Percentiles rank a stretch among this genome's conserved stretches.
These are phyloP conservation scores for Pachypsylla venusta DNA, from an alignment of 1,140 invertebrate genomes.

Conservation along the genomic window DNA sequence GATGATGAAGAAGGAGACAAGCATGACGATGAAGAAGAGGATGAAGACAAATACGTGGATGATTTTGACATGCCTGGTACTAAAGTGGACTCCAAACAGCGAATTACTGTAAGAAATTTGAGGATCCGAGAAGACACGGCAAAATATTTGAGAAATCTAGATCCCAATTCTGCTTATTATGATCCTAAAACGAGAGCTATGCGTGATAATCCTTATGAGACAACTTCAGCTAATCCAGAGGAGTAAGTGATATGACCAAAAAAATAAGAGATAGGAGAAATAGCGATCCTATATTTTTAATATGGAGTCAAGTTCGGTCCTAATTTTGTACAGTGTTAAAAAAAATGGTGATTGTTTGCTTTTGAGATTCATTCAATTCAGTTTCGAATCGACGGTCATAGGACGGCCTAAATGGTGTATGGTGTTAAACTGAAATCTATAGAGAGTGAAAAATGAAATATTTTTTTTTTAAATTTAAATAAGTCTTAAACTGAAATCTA, in stretches of 20 bases:
- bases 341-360: too few species aligned
- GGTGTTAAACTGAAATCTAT: too few species aligned
- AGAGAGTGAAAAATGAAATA: too few species aligned
- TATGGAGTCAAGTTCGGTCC: too few species aligned
- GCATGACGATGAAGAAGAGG: constrained; percentile 55
- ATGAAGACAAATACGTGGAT: constrained; percentile 93
- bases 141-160: constrained; percentile 93
- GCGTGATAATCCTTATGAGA: constrained; percentile 92
- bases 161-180: constrained; percentile 95
- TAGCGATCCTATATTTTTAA: too few species aligned
- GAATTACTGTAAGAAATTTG: constrained; percentile 95
- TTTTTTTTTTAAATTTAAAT: too few species aligned
- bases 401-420: too few species aligned
- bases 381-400: too few species aligned
- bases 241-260: constrained; percentile 48
- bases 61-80: constrained; percentile 97
- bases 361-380: too few species aligned
- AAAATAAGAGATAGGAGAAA: too few species aligned
- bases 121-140: constrained; percentile 97
- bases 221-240: constrained; percentile 32
- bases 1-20: constrained; percentile 10
- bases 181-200: constrained; percentile 97
- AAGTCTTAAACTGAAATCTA: too few species aligned
- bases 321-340: too few species aligned
- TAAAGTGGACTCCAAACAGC: constrained; percentile 96